A percentile compares a stretch with the other conserved stretches of the same genome.
Evolutionary conservation across 2,888 invertebrate genomes (phyloP).

Genomic region (Pachliopta kotzebuea): DNA sequence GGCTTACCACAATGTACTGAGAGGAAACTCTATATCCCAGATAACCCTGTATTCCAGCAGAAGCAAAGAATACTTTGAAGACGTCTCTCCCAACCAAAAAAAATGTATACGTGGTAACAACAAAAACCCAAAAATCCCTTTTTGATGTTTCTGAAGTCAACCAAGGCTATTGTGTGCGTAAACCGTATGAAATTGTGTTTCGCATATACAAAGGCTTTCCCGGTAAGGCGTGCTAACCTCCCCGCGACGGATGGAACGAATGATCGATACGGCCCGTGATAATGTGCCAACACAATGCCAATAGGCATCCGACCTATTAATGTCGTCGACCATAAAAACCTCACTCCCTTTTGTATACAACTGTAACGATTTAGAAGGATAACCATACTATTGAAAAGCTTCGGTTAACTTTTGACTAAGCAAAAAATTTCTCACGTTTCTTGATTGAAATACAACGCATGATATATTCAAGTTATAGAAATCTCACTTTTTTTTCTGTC

Average conservation of each 20-base stretch:
- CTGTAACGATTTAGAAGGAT: not conserved
- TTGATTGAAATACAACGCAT: not conserved
- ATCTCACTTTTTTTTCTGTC: no score
- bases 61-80: no score
- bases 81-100: no score
- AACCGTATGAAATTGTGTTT: conserved; percentile 11
- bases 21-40: no score
- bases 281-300: conserved; percentile 13
- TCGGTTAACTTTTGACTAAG: not conserved
- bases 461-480: no score
- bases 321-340: not conserved
- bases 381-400: not conserved
- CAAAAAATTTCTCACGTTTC: not conserved
- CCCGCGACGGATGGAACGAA: conserved; percentile 12
- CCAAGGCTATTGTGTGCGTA: conserved; percentile 1
- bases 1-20: no score
- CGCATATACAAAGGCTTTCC: conserved; percentile 14
- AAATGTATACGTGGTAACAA: no score
- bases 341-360: not conserved
- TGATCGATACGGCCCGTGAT: conserved; percentile 16
- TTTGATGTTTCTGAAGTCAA: not conserved
- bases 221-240: conserved; percentile 4
- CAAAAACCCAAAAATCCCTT: not conserved
- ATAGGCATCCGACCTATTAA: not conserved
- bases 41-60: no score